Evolutionary conservation across 1,140 invertebrate species (phyloP).

Genomic region (Drosophila arawakana): DNA sequence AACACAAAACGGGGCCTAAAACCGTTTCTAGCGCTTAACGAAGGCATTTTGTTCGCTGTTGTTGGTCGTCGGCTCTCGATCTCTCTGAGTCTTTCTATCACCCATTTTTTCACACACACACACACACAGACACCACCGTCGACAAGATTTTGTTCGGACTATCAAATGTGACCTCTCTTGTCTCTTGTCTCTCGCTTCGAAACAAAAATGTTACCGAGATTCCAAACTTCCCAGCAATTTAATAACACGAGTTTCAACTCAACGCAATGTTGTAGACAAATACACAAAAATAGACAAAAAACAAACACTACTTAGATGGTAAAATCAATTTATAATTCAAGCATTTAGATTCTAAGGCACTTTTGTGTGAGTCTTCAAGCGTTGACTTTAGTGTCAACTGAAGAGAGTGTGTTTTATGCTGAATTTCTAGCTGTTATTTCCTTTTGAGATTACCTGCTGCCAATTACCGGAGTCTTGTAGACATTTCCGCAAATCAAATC

Average conservation of each 20-base stretch:
- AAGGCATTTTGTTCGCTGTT: constrained; percentile 78
- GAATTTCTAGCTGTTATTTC: constrained; percentile 19
- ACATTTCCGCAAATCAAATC: constrained; percentile 77
- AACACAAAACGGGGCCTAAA: constrained; percentile 60
- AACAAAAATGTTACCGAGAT: constrained; percentile 59
- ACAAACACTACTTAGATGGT: neutral
- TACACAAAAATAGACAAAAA: constrained; percentile 20
- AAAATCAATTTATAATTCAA: constrained; percentile 33
- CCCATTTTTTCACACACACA: constrained; percentile 53
- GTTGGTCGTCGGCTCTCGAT: constrained; percentile 28
- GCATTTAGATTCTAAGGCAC: neutral
- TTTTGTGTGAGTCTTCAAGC: constrained; percentile 12
- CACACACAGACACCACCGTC: constrained; percentile 47
- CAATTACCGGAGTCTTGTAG: constrained; percentile 42
- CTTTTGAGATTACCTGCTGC: constrained; percentile 1
- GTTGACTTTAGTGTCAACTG: constrained; percentile 17
- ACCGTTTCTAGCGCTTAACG: constrained; percentile 75
- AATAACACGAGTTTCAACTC: constrained; percentile 78
- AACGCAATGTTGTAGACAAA: constrained; percentile 47
- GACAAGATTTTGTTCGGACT: constrained; percentile 77
- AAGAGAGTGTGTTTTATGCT: constrained; percentile 3
- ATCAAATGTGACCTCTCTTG: constrained; percentile 80
- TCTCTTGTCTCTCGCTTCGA: constrained; percentile 51
- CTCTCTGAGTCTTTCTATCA: constrained; percentile 59
- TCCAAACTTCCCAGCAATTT: constrained; percentile 69